phyloP scores from a whole-genome alignment of 2,888 invertebrate genomes.

The Arrhopalites spinosus region DNA sequence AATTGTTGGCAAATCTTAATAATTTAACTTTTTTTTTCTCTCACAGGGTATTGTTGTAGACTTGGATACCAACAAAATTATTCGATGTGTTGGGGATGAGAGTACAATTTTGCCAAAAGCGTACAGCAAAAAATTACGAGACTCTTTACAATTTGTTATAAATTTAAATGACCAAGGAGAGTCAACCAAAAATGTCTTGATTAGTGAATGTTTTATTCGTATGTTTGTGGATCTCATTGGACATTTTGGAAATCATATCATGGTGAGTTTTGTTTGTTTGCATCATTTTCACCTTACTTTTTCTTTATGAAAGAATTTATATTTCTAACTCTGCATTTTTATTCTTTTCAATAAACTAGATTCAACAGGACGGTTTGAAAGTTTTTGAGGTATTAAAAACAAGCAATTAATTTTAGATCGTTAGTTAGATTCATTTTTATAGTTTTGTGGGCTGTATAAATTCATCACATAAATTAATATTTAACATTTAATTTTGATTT shows the following conservation, averaged over 20 bases:
- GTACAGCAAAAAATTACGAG: slow-evolving; percentile 64
- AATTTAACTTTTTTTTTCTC: too few relatives aligned
- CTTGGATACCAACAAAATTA: slow-evolving; percentile 65
- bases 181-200: slow-evolving; percentile 70
- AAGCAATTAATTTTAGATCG: too few relatives aligned
- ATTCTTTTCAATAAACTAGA: too few relatives aligned
- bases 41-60: slow-evolving; percentile 75
- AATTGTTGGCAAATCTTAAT: not conserved
- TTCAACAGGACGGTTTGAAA: slow-evolving; percentile 60
- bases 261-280: too few relatives aligned
- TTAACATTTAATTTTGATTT: slow-evolving; percentile 58
- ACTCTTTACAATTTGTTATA: slow-evolving; percentile 63
- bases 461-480: too few relatives aligned
- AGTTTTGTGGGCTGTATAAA: too few relatives aligned
- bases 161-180: slow-evolving; percentile 62
- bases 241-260: slow-evolving; percentile 69
- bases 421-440: too few relatives aligned
- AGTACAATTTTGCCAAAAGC: slow-evolving; percentile 72
- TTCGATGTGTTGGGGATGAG: slow-evolving; percentile 76
- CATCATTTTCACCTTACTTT: too few relatives aligned
- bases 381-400: slow-evolving; percentile 60
- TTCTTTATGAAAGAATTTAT: too few relatives aligned
- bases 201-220: slow-evolving; percentile 73
- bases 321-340: too few relatives aligned
- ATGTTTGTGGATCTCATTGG: slow-evolving; percentile 78